Conservation (phyloP, 1,140 invertebrate genomes). For the Nixonia krombeini region DNA sequence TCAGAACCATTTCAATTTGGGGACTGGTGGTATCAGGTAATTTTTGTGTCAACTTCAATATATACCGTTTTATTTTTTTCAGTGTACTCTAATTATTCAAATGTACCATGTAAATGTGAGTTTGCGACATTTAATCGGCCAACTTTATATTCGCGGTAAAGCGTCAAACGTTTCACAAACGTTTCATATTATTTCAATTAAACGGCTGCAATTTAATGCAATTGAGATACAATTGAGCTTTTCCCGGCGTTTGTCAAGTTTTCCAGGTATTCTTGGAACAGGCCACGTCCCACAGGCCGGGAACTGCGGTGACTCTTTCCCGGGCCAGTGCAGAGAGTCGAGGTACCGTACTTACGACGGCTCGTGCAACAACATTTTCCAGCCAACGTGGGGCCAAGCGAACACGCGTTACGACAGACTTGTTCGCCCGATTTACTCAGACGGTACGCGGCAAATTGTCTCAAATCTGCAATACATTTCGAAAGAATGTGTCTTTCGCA, state of each 20-base stretch:
- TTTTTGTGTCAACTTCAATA: too few species aligned
- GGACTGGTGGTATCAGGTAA: too few species aligned
- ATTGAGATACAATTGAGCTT: too few species aligned
- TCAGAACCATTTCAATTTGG: too few species aligned
- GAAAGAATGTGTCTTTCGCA: background rate
- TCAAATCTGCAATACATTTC: background rate
- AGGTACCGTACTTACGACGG: slow-evolving; percentile 86
- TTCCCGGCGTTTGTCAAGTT: background rate
- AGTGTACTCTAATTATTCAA: too few species aligned
- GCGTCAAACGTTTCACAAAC: too few species aligned
- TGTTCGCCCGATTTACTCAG: slow-evolving; percentile 84
- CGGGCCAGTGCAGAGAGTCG: slow-evolving; percentile 64
- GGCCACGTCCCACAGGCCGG: background rate
- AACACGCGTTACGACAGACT: slow-evolving; percentile 83
- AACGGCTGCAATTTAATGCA: too few species aligned
- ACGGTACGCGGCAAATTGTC: slow-evolving; percentile 75
- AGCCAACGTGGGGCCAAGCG: slow-evolving; percentile 81
- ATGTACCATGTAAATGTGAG: too few species aligned
- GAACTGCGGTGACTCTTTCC: slow-evolving; percentile 49
- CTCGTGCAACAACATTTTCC: slow-evolving; percentile 86
- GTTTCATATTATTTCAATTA: too few species aligned
- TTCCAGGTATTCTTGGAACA: background rate
- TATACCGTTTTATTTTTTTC: too few species aligned
- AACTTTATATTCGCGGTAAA: too few species aligned
- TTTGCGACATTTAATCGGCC: too few species aligned